Conservation (phyloP, 2,113 vertebrate species). For the Grammomys dolichurus region DNA sequence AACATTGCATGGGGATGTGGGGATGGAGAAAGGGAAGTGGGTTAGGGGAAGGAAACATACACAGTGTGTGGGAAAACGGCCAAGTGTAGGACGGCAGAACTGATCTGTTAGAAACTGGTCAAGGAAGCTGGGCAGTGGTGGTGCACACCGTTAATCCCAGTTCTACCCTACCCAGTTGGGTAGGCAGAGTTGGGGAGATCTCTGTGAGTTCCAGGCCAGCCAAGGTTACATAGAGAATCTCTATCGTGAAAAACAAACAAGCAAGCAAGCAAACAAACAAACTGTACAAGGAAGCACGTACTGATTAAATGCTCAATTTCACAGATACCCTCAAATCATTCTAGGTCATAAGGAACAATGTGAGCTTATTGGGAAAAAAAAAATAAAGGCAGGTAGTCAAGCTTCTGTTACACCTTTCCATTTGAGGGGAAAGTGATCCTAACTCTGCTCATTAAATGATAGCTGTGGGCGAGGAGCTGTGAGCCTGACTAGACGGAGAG, state of each 20-base stretch:
- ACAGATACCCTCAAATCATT: neutral
- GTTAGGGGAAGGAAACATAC: conserved; percentile 23
- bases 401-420: neutral
- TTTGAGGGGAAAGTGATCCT: neutral
- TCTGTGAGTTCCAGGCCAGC: neutral
- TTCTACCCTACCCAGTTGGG: too few species aligned
- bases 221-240: neutral
- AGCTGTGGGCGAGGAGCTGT: conserved; percentile 30
- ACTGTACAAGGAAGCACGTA: neutral
- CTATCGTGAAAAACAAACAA: neutral
- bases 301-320: neutral
- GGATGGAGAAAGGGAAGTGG: neutral
- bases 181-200: neutral
- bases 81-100: neutral
- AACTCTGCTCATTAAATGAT: conserved; percentile 7
- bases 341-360: neutral
- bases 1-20: neutral
- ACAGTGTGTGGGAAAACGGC: neutral
- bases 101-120: neutral
- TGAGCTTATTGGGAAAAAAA: neutral
- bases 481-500: neutral
- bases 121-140: neutral
- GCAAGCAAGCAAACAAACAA: too few species aligned
- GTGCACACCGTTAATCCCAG: neutral
- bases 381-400: neutral